Evolutionary conservation across 2,888 invertebrate species (phyloP).

Genomic region (Mythimna impura): DNA sequence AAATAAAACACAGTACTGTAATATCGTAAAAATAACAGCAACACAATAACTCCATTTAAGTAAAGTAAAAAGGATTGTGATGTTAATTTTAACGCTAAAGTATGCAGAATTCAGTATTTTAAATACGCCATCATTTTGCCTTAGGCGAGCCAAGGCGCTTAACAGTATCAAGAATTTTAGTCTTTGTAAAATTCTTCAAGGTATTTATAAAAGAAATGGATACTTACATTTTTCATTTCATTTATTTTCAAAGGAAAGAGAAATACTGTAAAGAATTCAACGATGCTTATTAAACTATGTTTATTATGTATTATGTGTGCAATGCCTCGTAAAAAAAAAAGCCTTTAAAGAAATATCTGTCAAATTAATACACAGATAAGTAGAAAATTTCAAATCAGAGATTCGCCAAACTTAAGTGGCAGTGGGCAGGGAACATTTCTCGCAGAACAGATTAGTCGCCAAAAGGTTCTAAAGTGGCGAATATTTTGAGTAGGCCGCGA

Average conservation of each 20-base stretch:
- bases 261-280: neutral
- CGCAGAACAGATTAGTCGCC: too few relatives aligned
- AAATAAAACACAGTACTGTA: neutral
- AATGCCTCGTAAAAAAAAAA: constrained; percentile 18
- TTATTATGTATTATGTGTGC: constrained; percentile 2
- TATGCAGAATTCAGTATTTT: constrained; percentile 27
- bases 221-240: constrained; percentile 8
- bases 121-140: constrained; percentile 25
- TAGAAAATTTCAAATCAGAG: too few relatives aligned
- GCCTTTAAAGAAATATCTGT: constrained; percentile 4
- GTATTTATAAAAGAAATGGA: constrained; percentile 36
- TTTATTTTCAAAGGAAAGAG: constrained; percentile 21
- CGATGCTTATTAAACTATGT: constrained; percentile 5
- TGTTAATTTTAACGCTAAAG: constrained; percentile 20
- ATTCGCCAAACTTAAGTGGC: too few relatives aligned
- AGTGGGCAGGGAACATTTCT: too few relatives aligned
- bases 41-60: constrained; percentile 13
- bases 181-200: constrained; percentile 26
- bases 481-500: too few relatives aligned
- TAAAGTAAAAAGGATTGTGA: constrained; percentile 36
- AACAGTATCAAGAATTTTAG: constrained; percentile 21
- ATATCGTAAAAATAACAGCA: constrained; percentile 5
- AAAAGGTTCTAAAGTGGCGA: too few relatives aligned
- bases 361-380: neutral
- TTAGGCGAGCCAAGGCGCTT: constrained; percentile 11